A percentile compares a stretch with the other conserved stretches of the same genome.
Conservation (phyloP, 2,888 invertebrate genomes). For the Temnothorax unifasciatus region DNA sequence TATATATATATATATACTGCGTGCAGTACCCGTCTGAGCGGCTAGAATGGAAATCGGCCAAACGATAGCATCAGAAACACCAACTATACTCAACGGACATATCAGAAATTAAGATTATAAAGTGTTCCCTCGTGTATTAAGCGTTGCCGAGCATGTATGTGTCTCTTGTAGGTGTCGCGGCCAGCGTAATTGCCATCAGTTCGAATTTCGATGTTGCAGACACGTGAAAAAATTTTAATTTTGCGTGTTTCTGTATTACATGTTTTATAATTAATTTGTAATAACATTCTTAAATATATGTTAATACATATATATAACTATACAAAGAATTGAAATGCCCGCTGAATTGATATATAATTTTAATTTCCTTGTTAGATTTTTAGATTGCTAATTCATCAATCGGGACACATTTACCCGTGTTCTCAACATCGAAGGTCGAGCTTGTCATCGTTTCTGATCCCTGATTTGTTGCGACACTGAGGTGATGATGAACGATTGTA, state of each 20-base stretch:
- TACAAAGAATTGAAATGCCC: not conserved
- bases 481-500: slow-evolving; percentile 16
- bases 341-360: not conserved
- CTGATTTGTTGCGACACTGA: slow-evolving; percentile 7
- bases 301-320: not conserved
- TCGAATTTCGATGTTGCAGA: slow-evolving; percentile 29
- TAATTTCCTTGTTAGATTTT: not conserved
- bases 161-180: not conserved
- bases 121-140: slow-evolving; percentile 43
- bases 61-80: slow-evolving; percentile 51
- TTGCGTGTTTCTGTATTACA: not conserved
- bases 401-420: not conserved
- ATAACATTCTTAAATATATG: not conserved
- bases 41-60: slow-evolving; percentile 44
- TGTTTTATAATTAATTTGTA: not conserved
- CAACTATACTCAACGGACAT: slow-evolving; percentile 64
- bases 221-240: not conserved
- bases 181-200: not conserved
- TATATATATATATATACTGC: slow-evolving; percentile 1
- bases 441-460: not conserved
- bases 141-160: slow-evolving; percentile 36
- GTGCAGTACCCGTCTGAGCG: slow-evolving; percentile 51
- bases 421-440: not conserved
- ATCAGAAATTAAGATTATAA: slow-evolving; percentile 63
- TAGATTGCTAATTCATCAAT: not conserved